Percentiles rank a stretch among this genome's conserved stretches.
These are phyloP conservation scores for Struthidea cinerea DNA, from an alignment of 2,113 vertebrate genomes.

Conservation along the genomic window DNA sequence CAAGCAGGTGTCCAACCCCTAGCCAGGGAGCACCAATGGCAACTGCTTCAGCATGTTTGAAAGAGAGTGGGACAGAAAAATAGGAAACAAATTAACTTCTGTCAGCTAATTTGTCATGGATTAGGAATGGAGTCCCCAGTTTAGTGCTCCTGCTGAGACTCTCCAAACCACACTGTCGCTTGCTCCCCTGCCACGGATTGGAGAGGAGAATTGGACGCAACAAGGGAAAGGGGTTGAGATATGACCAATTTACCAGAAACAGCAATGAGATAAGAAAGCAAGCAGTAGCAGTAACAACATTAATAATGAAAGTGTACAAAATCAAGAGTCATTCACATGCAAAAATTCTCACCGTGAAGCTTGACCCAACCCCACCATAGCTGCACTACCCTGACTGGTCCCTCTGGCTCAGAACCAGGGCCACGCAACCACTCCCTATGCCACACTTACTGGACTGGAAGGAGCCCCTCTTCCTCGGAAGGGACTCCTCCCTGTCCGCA, in stretches of 20 bases:
- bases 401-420: rapidly evolving
- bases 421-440: neutral
- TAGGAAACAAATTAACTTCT: neutral
- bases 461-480: neutral
- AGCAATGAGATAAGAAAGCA: neutral
- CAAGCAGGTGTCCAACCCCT: neutral
- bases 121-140: neutral
- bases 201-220: neutral
- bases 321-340: neutral
- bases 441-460: rapidly evolving
- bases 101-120: neutral
- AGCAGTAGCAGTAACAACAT: neutral
- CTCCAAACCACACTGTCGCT: neutral
- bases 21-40: neutral
- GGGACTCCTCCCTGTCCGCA: neutral
- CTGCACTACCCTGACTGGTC: rapidly evolving
- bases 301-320: neutral
- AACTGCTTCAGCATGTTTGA: neutral
- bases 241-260: neutral
- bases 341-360: neutral
- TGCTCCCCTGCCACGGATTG: rapidly evolving
- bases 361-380: neutral
- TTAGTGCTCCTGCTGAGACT: neutral
- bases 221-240: neutral
- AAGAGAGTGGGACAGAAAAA: neutral